Evolutionary conservation across 2,888 invertebrate species (phyloP).

Genomic region (Apodemia zela): DNA sequence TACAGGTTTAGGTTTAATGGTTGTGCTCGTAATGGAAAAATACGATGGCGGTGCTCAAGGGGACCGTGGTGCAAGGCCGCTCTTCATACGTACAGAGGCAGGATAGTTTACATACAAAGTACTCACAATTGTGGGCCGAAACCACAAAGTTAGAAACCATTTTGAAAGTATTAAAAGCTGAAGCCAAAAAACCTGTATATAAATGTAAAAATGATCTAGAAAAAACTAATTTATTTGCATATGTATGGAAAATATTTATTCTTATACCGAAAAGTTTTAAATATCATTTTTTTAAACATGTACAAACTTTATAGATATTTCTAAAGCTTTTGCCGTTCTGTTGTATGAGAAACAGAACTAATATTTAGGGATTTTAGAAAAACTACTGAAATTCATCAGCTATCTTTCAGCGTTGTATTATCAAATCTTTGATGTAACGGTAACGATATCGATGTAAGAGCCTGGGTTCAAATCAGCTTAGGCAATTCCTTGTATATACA

Average conservation of each 20-base stretch:
- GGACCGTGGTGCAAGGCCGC: slow-evolving; percentile 76
- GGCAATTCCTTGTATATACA: no score
- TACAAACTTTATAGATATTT: no score
- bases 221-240: slow-evolving; percentile 3
- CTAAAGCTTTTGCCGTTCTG: no score
- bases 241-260: neutral
- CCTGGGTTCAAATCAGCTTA: no score
- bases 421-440: no score
- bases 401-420: no score
- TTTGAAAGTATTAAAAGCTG: slow-evolving; percentile 3
- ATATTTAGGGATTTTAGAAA: no score
- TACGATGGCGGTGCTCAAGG: slow-evolving; percentile 70
- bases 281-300: no score
- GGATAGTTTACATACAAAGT: slow-evolving; percentile 71
- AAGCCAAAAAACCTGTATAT: slow-evolving; percentile 8
- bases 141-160: slow-evolving; percentile 41
- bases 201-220: neutral
- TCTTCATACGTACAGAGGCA: slow-evolving; percentile 65
- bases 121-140: slow-evolving; percentile 70
- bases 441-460: no score
- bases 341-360: no score
- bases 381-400: no score
- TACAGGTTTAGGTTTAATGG: slow-evolving; percentile 73
- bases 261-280: no score
- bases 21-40: slow-evolving; percentile 69